These are phyloP conservation scores for Vanacampus margaritifer DNA, from an alignment of 2,113 vertebrate genomes.

Conservation along the genomic window DNA sequence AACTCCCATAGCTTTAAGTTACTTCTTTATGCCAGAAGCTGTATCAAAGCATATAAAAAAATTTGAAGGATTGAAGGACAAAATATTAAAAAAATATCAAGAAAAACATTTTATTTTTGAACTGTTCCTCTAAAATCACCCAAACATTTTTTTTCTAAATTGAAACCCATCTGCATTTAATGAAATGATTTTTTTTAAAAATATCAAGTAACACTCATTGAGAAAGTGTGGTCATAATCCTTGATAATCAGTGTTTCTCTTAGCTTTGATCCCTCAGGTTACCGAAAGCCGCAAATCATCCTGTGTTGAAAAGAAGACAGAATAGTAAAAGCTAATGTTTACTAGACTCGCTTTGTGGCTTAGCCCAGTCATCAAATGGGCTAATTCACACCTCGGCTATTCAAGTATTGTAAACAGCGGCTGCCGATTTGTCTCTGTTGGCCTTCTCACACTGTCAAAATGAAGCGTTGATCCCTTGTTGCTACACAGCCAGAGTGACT, in stretches of 20 bases:
- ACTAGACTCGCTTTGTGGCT: conserved; percentile 26
- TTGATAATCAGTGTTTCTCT: not conserved
- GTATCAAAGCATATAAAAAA: too few species aligned
- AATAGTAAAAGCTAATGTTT: conserved; percentile 27
- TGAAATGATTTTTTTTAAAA: not conserved
- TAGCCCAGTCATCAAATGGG: conserved; percentile 27
- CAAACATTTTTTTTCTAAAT: too few species aligned
- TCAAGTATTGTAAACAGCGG: conserved; percentile 41
- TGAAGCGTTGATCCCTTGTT: conserved; percentile 68
- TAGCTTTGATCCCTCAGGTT: not conserved
- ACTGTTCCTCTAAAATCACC: too few species aligned
- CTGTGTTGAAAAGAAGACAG: not conserved
- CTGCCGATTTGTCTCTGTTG: conserved; percentile 49
- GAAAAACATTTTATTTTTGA: too few species aligned
- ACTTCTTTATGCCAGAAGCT: too few species aligned
- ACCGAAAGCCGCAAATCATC: not conserved
- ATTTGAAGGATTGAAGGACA: too few species aligned
- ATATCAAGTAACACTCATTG: too few species aligned
- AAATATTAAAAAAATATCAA: too few species aligned
- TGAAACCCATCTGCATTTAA: not conserved
- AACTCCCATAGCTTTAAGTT: too few species aligned
- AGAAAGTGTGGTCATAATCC: not conserved
- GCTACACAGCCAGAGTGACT: conserved; percentile 54
- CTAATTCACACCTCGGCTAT: conserved; percentile 40
- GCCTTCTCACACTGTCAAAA: conserved; percentile 54